Conservation (phyloP, 1,140 invertebrate genomes). For the Diorhabda carinulata region DNA sequence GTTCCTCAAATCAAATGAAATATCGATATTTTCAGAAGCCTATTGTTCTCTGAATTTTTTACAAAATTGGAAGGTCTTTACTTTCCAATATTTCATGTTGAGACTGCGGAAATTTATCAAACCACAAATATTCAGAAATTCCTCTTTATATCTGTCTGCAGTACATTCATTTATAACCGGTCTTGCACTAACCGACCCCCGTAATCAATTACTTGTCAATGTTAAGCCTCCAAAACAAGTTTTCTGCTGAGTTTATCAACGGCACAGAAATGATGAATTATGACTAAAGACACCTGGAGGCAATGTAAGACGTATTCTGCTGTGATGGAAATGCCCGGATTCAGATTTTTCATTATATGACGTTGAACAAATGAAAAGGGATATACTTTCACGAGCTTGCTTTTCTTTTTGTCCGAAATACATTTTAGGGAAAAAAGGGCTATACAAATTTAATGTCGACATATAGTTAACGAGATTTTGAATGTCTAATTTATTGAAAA, state of each 20-base stretch:
- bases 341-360: constrained; percentile 3
- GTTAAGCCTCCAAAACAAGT: not conserved
- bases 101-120: not conserved
- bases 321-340: not conserved
- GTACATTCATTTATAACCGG: not conserved
- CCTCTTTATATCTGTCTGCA: not conserved
- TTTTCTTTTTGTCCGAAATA: not conserved
- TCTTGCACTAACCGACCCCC: not conserved
- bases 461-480: not conserved
- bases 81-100: too few relatives aligned
- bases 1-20: too few relatives aligned
- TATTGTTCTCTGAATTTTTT: too few relatives aligned
- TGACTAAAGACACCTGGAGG: constrained; percentile 1
- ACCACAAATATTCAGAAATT: not conserved
- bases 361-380: not conserved
- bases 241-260: not conserved
- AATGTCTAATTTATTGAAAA: not conserved
- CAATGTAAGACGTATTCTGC: not conserved
- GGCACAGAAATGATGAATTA: not conserved
- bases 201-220: constrained; percentile 2
- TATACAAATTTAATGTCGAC: not conserved
- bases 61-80: too few relatives aligned
- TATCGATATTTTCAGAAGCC: too few relatives aligned
- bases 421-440: not conserved
- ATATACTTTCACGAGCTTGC: not conserved